A percentile compares a stretch with the other conserved stretches of the same genome.
Evolutionary conservation across 1,140 invertebrate species (phyloP).

Genomic region (Macrotrachela quadricornifera): DNA sequence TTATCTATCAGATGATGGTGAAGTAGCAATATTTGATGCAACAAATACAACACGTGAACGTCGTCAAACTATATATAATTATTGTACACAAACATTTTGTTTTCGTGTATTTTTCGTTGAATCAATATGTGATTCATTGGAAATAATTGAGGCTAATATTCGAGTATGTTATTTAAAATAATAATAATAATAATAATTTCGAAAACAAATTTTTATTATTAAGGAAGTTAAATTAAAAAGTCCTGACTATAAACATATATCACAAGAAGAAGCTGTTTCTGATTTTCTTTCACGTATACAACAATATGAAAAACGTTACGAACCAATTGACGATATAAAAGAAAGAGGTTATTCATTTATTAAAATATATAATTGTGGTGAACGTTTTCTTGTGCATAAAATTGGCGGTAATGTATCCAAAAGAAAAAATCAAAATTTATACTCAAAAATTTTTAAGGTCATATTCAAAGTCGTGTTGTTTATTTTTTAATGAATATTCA

Average conservation of each 20-base stretch:
- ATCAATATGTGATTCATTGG: conserved; percentile 83
- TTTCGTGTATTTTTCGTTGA: conserved; percentile 96
- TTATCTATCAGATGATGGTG: conserved; percentile 57
- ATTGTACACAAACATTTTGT: conserved; percentile 37
- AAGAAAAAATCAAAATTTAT: too few relatives aligned
- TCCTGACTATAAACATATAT: conserved; percentile 67
- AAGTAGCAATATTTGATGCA: conserved; percentile 93
- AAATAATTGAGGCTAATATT: conserved; percentile 89
- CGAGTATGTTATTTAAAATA: conserved; percentile 28
- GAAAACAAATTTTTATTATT: too few relatives aligned
- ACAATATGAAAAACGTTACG: conserved; percentile 78
- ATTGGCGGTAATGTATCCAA: conserved; percentile 10
- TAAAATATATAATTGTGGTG: conserved; percentile 83
- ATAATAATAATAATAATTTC: too few relatives aligned
- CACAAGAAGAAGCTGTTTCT: conserved; percentile 59
- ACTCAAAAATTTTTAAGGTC: conserved; percentile 39
- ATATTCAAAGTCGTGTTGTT: conserved; percentile 88
- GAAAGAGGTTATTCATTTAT: conserved; percentile 53
- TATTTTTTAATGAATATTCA: conserved; percentile 99
- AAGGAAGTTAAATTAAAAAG: conserved; percentile 88
- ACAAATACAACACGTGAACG: conserved; percentile 86
- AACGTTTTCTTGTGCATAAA: conserved; percentile 34
- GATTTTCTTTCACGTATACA: conserved; percentile 84
- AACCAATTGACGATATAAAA: conserved; percentile 56
- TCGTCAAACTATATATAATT: conserved; percentile 58